Evolutionary conservation across 2,797 vertebrate genomes (phyloP).

Genomic region (Podarcis siculus): DNA sequence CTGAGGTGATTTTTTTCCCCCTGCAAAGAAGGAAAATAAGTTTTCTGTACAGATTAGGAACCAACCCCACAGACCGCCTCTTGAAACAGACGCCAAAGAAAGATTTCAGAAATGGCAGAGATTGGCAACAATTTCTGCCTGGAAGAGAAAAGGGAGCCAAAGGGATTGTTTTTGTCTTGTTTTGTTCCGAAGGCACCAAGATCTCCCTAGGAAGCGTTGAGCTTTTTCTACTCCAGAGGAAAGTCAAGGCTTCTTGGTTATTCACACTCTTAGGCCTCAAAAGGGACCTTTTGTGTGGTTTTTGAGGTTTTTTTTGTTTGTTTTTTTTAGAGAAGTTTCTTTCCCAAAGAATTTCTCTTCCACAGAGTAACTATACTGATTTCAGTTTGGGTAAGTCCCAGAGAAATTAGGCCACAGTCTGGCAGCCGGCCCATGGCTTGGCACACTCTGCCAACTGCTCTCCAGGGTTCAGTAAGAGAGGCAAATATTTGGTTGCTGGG

Average conservation of each 20-base stretch:
- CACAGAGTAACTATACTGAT: background rate
- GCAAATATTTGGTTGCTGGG: slow-evolving; percentile 5
- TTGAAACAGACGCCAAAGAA: slow-evolving; percentile 47
- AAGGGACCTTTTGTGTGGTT: background rate
- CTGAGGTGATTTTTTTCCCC: background rate
- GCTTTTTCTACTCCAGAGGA: background rate
- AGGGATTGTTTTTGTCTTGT: slow-evolving; percentile 21
- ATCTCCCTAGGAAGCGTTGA: background rate
- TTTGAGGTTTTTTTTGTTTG: too few relatives aligned
- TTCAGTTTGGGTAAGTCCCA: background rate
- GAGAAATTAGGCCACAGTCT: rapidly evolving
- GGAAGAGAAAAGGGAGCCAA: background rate
- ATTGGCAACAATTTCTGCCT: background rate
- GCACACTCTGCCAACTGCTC: background rate
- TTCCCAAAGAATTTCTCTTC: background rate
- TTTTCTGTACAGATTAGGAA: background rate
- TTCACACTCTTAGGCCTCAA: background rate
- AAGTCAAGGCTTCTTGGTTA: background rate
- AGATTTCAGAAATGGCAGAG: slow-evolving; percentile 40
- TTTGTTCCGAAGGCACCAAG: slow-evolving; percentile 43
- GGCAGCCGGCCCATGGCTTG: background rate
- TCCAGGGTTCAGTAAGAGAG: background rate
- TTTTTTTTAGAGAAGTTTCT: background rate
- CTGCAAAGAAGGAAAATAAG: background rate
- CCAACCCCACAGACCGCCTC: background rate